Evolutionary conservation across 2,797 vertebrate species (phyloP).

Genomic region (Neomorphus geoffroyi): DNA sequence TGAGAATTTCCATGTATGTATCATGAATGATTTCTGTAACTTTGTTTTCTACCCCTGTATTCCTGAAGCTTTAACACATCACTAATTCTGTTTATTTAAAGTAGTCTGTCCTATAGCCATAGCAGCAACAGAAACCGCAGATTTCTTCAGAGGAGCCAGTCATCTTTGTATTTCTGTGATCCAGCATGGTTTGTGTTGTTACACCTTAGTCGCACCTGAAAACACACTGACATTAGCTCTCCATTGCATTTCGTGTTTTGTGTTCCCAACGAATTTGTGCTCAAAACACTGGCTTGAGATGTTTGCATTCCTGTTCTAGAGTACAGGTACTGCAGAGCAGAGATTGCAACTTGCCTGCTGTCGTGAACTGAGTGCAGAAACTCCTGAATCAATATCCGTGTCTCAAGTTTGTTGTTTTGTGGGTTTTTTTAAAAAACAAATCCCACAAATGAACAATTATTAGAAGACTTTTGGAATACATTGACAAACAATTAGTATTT

Average conservation of each 20-base stretch:
- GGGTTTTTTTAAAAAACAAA: not conserved
- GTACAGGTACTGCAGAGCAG: not conserved
- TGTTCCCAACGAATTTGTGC: not conserved
- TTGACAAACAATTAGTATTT: not conserved
- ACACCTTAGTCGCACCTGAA: not conserved
- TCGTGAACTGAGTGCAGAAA: not conserved
- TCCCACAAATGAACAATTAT: not conserved
- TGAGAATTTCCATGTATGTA: not conserved
- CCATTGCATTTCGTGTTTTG: not conserved
- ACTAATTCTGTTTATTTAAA: not conserved
- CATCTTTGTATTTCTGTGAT: not conserved
- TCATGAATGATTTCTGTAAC: not conserved
- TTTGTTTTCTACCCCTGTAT: not conserved
- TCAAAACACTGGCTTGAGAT: not conserved
- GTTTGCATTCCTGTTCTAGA: not conserved
- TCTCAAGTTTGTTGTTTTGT: not conserved
- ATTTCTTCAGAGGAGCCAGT: not conserved
- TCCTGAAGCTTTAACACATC: not conserved
- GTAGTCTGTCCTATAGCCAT: not conserved
- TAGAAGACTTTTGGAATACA: not conserved
- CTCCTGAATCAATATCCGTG: not conserved
- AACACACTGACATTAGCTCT: not conserved
- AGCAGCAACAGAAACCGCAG: not conserved
- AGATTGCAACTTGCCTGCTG: fast-evolving
- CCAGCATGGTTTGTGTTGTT: not conserved